Base-by-base conservation (phyloP, 2,888 invertebrate species). In the Macrophya alboannulata region DNA sequence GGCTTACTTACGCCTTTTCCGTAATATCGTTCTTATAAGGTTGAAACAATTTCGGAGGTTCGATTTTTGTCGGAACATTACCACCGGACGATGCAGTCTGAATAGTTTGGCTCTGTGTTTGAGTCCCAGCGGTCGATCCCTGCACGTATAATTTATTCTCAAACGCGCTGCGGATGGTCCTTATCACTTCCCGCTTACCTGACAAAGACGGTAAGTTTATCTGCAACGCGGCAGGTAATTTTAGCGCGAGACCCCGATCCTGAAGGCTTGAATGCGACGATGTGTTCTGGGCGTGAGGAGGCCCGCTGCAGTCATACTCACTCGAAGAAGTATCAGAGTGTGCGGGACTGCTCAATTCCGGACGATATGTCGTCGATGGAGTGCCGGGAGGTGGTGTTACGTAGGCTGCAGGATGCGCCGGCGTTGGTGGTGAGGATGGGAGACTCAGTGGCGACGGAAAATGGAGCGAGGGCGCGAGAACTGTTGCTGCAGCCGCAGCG, bases 41-140 rank as follows among this genome's bases (percentile, higher is more conserved):
- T 92, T 97, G 97, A 92, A 97, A 97, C 40, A 97, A 94, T 91
- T 96, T 96, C 0, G 96, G 96, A 40, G 91, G 91, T n/a, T 92
- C 91, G 88, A 94, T 89, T 90, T 93, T 90, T 86, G 90, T 90
- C 86, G 93, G 85, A 90, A 93, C 88, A 86, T 88, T 89, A 90
- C 92, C 84, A 87, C 88, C 48, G 31, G 83, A 43, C 51, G 88
- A 93, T 93, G 45, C 93, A 88, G 4, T 94, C 88, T 9, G 92
- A 90, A 92, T 87, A 93, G 89, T 8, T 92, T 92, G 77, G 93
- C 93, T 89, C 94, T 94, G 72, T 2, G 83, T 65, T 10, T 48
- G 31, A 3, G 83, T 62, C 15, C n/a, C 48, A 85, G 86, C 17
- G 86, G 87, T 85, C 93, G 90, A 74, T 77, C 1, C 88, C 87